Conservation (phyloP, 2,888 invertebrate genomes). For the Lasioglossum villosulum region DNA sequence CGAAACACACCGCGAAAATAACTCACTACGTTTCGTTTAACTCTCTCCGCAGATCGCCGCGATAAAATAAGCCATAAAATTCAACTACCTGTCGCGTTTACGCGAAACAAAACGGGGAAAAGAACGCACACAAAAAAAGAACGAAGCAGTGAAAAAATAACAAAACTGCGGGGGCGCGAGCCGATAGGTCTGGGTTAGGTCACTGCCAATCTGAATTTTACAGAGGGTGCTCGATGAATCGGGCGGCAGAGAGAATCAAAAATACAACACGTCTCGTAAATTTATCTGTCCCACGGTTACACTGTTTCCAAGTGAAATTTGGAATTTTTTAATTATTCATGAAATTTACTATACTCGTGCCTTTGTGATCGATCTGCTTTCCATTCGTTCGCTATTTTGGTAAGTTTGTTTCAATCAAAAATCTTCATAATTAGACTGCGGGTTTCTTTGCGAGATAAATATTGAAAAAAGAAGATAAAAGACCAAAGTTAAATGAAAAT, state of each 20-base stretch:
- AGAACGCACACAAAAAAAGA: background rate
- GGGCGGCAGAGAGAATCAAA: background rate
- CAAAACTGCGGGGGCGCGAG: slow-evolving; percentile 35
- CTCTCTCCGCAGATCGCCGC: slow-evolving; percentile 44
- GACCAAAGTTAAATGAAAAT: no score
- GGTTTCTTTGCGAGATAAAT: no score
- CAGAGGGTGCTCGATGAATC: slow-evolving; percentile 21
- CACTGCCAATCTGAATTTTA: slow-evolving; percentile 23
- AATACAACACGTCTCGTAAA: slow-evolving; percentile 13
- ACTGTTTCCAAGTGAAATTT: background rate
- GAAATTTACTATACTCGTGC: background rate
- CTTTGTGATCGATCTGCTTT: background rate
- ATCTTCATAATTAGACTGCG: background rate
- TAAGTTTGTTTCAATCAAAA: background rate
- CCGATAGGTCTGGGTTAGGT: slow-evolving; percentile 41
- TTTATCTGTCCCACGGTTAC: background rate
- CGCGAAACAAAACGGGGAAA: slow-evolving; percentile 13
- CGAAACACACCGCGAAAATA: slow-evolving; percentile 53
- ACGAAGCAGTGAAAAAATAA: background rate
- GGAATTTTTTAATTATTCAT: background rate
- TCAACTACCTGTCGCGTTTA: slow-evolving; percentile 55
- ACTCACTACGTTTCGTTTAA: slow-evolving; percentile 56
- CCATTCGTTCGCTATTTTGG: background rate
- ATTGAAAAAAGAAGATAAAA: no score
- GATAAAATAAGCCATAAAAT: slow-evolving; percentile 59